Percentiles rank a stretch among this genome's conserved stretches.
phyloP scores from a whole-genome alignment of 2,113 vertebrate species.

The Polypterus bichir region DNA sequence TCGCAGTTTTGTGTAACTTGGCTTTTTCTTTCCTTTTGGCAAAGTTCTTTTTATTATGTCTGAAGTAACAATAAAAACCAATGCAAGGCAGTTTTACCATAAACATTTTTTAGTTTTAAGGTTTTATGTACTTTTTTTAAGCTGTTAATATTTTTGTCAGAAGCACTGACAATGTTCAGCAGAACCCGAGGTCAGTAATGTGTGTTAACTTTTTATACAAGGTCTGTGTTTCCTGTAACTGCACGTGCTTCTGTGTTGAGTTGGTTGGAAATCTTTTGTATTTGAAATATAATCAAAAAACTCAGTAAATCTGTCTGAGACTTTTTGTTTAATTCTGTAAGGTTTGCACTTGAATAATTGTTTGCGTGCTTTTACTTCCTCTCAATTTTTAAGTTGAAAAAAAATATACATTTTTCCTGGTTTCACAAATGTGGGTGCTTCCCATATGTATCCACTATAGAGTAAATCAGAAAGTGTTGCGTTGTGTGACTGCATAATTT shows the following conservation, averaged over 20 bases:
- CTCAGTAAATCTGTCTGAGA: too few species aligned
- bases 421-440: too few species aligned
- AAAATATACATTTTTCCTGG: too few species aligned
- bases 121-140: slow-evolving; percentile 42
- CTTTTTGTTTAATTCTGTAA: too few species aligned
- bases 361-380: too few species aligned
- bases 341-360: too few species aligned
- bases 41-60: slow-evolving; percentile 23
- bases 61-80: slow-evolving; percentile 9
- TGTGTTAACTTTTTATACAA: slow-evolving; percentile 38
- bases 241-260: slow-evolving; percentile 44
- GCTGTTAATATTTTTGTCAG: slow-evolving; percentile 33
- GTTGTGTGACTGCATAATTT: too few species aligned
- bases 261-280: slow-evolving; percentile 54
- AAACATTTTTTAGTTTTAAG: slow-evolving; percentile 38
- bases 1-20: background rate
- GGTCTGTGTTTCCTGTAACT: slow-evolving; percentile 37
- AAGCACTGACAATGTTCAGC: slow-evolving; percentile 31
- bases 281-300: slow-evolving; percentile 32
- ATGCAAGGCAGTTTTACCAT: slow-evolving; percentile 11
- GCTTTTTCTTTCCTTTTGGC: background rate
- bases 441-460: too few species aligned
- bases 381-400: too few species aligned
- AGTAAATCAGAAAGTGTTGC: too few species aligned
- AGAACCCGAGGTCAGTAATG: slow-evolving; percentile 24